A percentile compares a stretch with the other conserved stretches of the same genome.
Conservation (phyloP, 1,140 invertebrate genomes). For the Trachymyrmex septentrionalis region DNA sequence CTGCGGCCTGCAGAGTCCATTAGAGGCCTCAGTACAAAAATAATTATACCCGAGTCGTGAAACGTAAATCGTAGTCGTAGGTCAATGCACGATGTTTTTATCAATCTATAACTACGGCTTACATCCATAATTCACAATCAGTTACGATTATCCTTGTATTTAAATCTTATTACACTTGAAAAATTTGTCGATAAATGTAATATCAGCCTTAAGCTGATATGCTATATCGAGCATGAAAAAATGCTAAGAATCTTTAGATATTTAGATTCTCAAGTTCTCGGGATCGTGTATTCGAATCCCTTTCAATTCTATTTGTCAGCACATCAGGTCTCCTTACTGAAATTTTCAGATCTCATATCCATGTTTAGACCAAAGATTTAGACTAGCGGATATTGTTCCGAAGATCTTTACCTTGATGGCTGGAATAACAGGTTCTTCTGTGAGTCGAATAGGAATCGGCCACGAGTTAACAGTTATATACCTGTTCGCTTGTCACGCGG, state of each 20-base stretch:
- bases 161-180: too few species aligned
- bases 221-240: neutral
- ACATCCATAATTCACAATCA: too few species aligned
- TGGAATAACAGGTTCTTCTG: conserved; percentile 45
- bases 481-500: conserved; percentile 53
- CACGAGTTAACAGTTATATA: conserved; percentile 59
- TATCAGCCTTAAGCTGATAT: too few species aligned
- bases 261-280: neutral
- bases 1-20: too few species aligned
- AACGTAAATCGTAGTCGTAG: too few species aligned
- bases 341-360: conserved; percentile 9
- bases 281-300: neutral
- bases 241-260: neutral
- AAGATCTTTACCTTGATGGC: conserved; percentile 23
- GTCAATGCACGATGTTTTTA: too few species aligned
- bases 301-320: conserved; percentile 15
- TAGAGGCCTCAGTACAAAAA: too few species aligned
- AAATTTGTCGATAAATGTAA: too few species aligned
- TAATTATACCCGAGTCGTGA: too few species aligned
- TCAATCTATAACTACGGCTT: too few species aligned
- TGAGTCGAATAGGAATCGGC: conserved; percentile 41
- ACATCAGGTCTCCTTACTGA: neutral
- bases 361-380: neutral
- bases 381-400: conserved; percentile 36
- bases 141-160: too few species aligned